Conservation (phyloP, 1,140 invertebrate species). For the Archegozetes longisetosus region DNA sequence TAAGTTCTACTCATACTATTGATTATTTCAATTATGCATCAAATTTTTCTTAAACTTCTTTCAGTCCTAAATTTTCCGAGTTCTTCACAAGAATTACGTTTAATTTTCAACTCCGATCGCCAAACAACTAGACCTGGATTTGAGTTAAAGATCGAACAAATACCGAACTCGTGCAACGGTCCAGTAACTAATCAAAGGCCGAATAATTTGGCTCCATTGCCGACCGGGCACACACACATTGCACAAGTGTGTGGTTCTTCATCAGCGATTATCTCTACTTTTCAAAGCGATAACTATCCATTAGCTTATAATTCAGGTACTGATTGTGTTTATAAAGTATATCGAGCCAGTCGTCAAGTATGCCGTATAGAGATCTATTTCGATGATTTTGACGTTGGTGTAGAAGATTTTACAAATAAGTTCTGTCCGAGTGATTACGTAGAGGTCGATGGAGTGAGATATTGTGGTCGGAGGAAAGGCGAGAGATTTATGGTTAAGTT, state of each 20-base stretch:
- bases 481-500: conserved; percentile 19
- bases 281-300: conserved; percentile 20
- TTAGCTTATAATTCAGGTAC: conserved; percentile 16
- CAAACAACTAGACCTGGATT: conserved; percentile 21
- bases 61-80: conserved; percentile 13
- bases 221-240: not conserved
- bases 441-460: conserved; percentile 20
- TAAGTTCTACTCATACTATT: too few species aligned
- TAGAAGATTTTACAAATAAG: conserved; percentile 8
- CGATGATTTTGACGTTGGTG: conserved; percentile 21
- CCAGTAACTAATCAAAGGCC: not conserved
- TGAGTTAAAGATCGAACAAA: conserved; percentile 20
- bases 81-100: conserved; percentile 9
- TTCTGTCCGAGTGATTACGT: conserved; percentile 20
- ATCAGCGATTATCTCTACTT: not conserved
- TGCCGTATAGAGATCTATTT: conserved; percentile 23
- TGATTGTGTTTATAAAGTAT: conserved; percentile 20
- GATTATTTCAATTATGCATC: not conserved
- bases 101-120: conserved; percentile 22
- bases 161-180: conserved; percentile 20
- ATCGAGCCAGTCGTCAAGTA: conserved; percentile 11
- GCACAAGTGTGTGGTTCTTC: conserved; percentile 12
- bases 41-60: not conserved
- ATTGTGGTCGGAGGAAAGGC: conserved; percentile 20
- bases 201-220: not conserved